Percentiles rank a stretch among this genome's conserved stretches.
phyloP scores from a whole-genome alignment of 2,113 vertebrate species.

The Oostethus manadensis region DNA sequence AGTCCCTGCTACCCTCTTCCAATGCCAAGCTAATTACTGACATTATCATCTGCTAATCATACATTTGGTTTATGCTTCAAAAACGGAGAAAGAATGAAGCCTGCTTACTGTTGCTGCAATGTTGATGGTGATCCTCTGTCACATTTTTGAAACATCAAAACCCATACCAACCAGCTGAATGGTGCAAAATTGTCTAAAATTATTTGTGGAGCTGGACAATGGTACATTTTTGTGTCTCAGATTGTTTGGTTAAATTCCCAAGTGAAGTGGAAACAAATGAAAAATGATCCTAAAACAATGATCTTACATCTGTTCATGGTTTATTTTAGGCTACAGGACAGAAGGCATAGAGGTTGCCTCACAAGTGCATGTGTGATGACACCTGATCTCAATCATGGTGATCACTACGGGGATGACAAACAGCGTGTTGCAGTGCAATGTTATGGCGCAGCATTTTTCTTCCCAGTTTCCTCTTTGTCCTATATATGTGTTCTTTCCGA shows the following conservation, averaged over 20 bases:
- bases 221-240: too few species aligned
- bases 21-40: slow-evolving; percentile 1
- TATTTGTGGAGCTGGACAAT: too few species aligned
- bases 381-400: slow-evolving; percentile 39
- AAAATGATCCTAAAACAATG: too few species aligned
- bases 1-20: not conserved
- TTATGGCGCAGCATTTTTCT: slow-evolving; percentile 24
- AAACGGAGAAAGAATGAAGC: not conserved
- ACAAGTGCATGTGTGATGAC: slow-evolving; percentile 11
- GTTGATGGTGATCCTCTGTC: too few species aligned
- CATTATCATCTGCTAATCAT: not conserved
- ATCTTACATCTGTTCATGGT: too few species aligned
- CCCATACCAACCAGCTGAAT: too few species aligned
- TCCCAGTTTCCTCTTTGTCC: slow-evolving; percentile 1
- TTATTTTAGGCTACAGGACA: not conserved
- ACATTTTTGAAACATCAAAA: too few species aligned
- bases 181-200: too few species aligned
- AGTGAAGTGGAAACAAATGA: too few species aligned
- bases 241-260: too few species aligned
- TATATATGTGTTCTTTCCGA: slow-evolving; percentile 9
- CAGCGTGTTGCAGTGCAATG: slow-evolving; percentile 25
- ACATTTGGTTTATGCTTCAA: not conserved
- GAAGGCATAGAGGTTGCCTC: not conserved
- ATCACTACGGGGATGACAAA: slow-evolving; percentile 38
- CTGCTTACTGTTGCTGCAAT: not conserved